Evolutionary conservation across 2,888 invertebrate species (phyloP), one percentile per base, ranked within the genome.

Genomic region (Pristionchus entomophagus): DNA sequence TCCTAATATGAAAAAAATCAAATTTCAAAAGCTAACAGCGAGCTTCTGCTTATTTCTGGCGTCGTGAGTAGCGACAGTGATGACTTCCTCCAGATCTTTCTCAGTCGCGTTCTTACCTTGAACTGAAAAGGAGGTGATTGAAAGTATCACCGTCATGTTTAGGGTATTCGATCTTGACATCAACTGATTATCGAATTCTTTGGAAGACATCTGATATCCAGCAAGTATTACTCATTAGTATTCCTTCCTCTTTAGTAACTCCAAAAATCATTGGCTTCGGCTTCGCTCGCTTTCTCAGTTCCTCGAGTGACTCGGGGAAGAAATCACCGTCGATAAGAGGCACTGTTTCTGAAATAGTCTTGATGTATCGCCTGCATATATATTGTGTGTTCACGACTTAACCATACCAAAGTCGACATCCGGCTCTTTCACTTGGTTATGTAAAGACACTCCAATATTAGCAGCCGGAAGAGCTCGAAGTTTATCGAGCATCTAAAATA

Each of bases 391-490:
- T 78, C 1, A 86, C 86, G 45, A 59, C 73, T 65, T 84, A 65
- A 35, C 12, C 53, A 86, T 88, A 81, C 90, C 90, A 17, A 80
- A 22, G 32, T 80, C 32, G 22, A 35, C 51, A 14, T 51, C 80
- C 0, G 14, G 22, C 5, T 80, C 80, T 35, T 80, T 80, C 35
- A 53, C 80, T 2, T n/a, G 29, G 5, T 80, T 22, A 19, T 8
- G 22, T n/a, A 80, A 53, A n/a, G 32, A 19, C 8, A 80, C 80
- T 0, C 51, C 80, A 22, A 80, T 53, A 19, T 53, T 38, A 17
- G 29, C 35, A 4, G 80, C 80, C 8, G 53, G 35, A 8, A 80
- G 0, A 32, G 80, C 51, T 32, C 80, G 51, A 12, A 80, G 53
- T 53, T 80, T 53, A 2, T 53, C 53, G 19, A 80, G 51, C 3